A percentile compares a stretch with the other conserved stretches of the same genome.
These are phyloP conservation scores for Varroa destructor DNA, from an alignment of 1,140 invertebrate species.

Conservation along the genomic window DNA sequence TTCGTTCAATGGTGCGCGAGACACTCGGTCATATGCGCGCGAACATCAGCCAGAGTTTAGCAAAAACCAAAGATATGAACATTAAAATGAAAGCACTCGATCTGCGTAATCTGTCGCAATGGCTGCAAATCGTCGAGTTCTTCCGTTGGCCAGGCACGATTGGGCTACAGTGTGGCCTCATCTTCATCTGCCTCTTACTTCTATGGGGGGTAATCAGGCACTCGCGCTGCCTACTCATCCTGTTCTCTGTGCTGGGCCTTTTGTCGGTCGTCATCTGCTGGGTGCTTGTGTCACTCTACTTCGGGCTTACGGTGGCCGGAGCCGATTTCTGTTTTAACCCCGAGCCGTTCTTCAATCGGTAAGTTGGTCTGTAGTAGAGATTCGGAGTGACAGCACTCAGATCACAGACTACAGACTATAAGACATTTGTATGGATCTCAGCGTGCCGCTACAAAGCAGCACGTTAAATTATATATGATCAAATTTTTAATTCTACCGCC, in stretches of 20 bases:
- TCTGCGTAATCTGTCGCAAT: slow-evolving; percentile 32
- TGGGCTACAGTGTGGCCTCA: slow-evolving; percentile 57
- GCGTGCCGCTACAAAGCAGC: too few species aligned
- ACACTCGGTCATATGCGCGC: slow-evolving; percentile 25
- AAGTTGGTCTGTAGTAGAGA: slow-evolving; percentile 37
- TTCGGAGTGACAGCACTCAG: background rate
- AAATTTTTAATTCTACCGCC: too few species aligned
- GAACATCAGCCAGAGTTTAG: slow-evolving; percentile 27
- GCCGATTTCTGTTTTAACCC: slow-evolving; percentile 63
- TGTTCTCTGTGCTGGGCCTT: slow-evolving; percentile 68
- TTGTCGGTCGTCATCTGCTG: slow-evolving; percentile 78
- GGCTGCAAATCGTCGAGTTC: slow-evolving; percentile 33
- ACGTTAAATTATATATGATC: too few species aligned
- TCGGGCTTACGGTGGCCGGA: slow-evolving; percentile 61
- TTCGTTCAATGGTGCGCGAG: slow-evolving; percentile 26
- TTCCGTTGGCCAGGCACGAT: slow-evolving; percentile 62
- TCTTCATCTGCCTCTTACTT: slow-evolving; percentile 63
- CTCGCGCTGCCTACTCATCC: slow-evolving; percentile 65
- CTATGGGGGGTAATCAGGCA: slow-evolving; percentile 66
- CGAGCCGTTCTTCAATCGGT: slow-evolving; percentile 44
- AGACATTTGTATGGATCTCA: too few species aligned
- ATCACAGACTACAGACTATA: background rate
- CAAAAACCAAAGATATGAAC: slow-evolving; percentile 27
- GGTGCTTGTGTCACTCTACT: slow-evolving; percentile 66
- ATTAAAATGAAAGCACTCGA: slow-evolving; percentile 32